Conservation (phyloP, 2,113 vertebrate species). For the Poicephalus gulielmi region DNA sequence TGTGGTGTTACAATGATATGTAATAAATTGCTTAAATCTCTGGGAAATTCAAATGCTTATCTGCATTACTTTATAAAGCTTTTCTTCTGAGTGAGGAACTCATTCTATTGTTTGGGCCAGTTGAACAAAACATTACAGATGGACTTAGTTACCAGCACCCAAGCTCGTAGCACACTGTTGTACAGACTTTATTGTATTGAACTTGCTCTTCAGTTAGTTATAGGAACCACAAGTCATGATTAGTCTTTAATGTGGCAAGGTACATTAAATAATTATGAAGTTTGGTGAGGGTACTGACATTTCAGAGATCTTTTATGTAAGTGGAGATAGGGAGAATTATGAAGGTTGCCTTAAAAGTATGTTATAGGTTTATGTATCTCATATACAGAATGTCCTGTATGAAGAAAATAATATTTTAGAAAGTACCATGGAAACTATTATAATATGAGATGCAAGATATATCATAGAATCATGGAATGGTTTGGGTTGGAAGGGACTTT, state of each 20-base stretch:
- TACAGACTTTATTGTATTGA: neutral
- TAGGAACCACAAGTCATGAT: neutral
- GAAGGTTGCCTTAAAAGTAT: neutral
- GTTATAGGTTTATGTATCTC: neutral
- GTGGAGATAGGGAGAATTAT: neutral
- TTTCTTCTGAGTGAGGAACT: neutral
- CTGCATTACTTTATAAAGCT: neutral
- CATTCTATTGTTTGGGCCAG: neutral
- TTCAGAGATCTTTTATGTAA: neutral
- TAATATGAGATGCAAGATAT: neutral
- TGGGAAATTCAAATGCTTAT: neutral
- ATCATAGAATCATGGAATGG: neutral
- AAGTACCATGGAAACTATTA: neutral
- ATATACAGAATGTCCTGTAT: neutral
- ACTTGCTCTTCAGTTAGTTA: neutral
- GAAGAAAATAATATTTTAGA: neutral
- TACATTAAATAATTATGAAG: neutral
- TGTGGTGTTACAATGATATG: neutral
- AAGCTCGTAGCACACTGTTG: rapidly evolving
- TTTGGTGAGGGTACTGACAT: neutral
- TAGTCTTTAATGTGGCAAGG: neutral
- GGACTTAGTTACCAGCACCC: neutral
- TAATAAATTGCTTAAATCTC: neutral
- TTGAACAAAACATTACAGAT: neutral
- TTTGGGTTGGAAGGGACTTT: neutral